phyloP scores from a whole-genome alignment of 2,888 invertebrate genomes.

The Leucania comma region DNA sequence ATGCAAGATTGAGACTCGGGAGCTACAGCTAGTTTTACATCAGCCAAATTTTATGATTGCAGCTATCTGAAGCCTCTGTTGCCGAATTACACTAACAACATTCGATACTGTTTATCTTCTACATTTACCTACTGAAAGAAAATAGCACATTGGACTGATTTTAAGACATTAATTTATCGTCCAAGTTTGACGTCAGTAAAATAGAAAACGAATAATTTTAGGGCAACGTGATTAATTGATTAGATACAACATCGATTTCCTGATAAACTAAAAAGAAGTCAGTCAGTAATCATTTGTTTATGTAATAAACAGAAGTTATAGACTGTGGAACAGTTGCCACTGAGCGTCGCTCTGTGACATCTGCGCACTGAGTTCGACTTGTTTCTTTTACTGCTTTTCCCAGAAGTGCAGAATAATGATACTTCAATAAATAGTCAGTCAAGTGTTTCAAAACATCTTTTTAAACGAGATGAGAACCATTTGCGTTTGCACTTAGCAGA shows the following conservation, averaged over 20 bases:
- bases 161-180: constrained; percentile 9
- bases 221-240: constrained; percentile 32
- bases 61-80: constrained; percentile 2
- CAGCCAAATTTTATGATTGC: not conserved
- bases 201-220: constrained; percentile 14
- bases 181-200: not conserved
- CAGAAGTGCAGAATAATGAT: constrained; percentile 74
- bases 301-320: constrained; percentile 5
- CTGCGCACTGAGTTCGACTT: constrained; percentile 51
- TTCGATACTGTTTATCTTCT: constrained; percentile 38
- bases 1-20: constrained; percentile 25
- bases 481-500: constrained; percentile 86
- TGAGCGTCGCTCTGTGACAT: constrained; percentile 26
- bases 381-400: constrained; percentile 66
- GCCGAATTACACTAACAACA: constrained; percentile 41
- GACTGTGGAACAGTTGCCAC: constrained; percentile 23
- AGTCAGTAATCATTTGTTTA: constrained; percentile 17
- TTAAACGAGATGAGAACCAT: constrained; percentile 85
- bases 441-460: constrained; percentile 84
- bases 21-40: not conserved
- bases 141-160: constrained; percentile 8
- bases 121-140: constrained; percentile 20
- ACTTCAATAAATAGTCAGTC: constrained; percentile 79
- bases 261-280: constrained; percentile 1
- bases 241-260: constrained; percentile 9